Conservation (phyloP, 2,888 invertebrate genomes). For the Dicranocentrus wangi region DNA sequence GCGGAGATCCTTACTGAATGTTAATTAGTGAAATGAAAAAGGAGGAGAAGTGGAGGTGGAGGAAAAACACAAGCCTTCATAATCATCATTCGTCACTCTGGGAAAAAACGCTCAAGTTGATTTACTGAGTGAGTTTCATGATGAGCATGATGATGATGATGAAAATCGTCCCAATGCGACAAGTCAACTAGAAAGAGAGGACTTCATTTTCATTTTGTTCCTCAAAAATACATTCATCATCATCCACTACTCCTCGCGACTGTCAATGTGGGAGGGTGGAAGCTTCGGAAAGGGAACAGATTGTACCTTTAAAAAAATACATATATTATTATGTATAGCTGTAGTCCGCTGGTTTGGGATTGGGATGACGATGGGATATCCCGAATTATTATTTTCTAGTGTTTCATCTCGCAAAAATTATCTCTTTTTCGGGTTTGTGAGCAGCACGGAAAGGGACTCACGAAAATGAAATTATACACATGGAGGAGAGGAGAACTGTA, state of each 20-base stretch:
- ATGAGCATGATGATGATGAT: conserved; percentile 4
- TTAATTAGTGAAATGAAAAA: conserved; percentile 46
- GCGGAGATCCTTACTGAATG: conserved; percentile 32
- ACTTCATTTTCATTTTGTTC: not conserved
- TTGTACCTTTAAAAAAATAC: not conserved
- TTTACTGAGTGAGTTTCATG: not conserved
- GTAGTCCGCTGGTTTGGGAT: too few species aligned
- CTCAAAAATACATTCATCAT: conserved; percentile 35
- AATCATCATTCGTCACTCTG: not conserved
- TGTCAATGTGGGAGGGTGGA: conserved; percentile 40
- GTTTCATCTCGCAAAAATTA: not conserved
- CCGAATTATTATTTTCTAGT: not conserved
- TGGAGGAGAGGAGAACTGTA: too few species aligned
- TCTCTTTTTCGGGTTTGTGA: not conserved
- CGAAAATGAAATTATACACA: too few species aligned
- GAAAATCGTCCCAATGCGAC: not conserved
- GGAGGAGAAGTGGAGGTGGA: not conserved
- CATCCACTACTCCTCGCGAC: too few species aligned
- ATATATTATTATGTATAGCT: too few species aligned
- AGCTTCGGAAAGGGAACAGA: not conserved
- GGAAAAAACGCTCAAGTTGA: not conserved
- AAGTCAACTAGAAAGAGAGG: not conserved
- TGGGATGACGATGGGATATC: too few species aligned
- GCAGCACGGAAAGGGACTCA: too few species aligned
- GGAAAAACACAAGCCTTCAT: not conserved